Base-by-base conservation (phyloP, 2,888 invertebrate species). In the Pseudanteris insignis region DNA sequence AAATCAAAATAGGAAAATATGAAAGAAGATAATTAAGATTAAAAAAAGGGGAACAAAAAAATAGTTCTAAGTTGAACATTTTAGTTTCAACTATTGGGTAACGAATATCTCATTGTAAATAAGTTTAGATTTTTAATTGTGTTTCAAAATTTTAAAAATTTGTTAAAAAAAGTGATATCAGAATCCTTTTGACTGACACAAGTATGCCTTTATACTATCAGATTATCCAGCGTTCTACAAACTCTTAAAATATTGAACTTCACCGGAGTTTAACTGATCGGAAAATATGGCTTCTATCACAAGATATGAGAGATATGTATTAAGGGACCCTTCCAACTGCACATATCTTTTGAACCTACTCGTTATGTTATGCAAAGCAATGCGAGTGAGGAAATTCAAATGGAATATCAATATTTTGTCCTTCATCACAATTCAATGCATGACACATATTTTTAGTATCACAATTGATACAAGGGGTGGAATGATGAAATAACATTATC, bases 191-290 rank as follows among this genome's bases (percentile, higher is more conserved):
- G 38, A 32, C 38, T 29, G 26, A 41, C 41, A 55, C 61, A 37
- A 46, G 41, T 37, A 32, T 33, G 40, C 47, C 30, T 3, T 28
- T 24, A 53, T 30, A 29, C 21, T 30, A 24, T 40, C 40, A 29
- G 40, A 40, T 40, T 40, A 40, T 40, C 11, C 36, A 37, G 53
- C 12, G 25, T 26, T 55, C 25, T 46, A 33, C 58, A 53, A 33
- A 59, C 34, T 64, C 64, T 67, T 66, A 67, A 68, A 66, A 72
- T 71, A 69, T 68, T 66, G 68, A 69, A 70, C 64, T 68, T 69
- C 63, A 64, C 66, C 59, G 63, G 68, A 60, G 71, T 71, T 74
- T 70, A 76, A 77, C 74, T 70, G 74, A 74, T 75, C 70, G 74
- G 72, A 75, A 77, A 76, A 75, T 67, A 68, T 68, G 68, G 67